These are phyloP conservation scores for Fragum sueziense DNA, from an alignment of 2,888 invertebrate genomes.

Conservation along the genomic window DNA sequence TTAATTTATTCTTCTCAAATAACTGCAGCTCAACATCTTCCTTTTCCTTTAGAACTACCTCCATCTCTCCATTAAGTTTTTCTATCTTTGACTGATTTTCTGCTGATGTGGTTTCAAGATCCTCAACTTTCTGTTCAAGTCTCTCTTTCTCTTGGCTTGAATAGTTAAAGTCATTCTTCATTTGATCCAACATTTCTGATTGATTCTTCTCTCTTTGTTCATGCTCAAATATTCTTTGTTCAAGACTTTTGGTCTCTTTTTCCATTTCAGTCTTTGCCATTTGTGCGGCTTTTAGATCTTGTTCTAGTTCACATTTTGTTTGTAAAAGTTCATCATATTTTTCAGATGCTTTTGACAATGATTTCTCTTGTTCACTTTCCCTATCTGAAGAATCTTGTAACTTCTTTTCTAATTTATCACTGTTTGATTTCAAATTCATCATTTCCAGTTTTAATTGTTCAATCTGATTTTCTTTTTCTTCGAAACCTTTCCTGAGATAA, in stretches of 20 bases:
- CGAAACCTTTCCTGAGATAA: slow-evolving; percentile 47
- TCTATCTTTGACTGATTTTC: slow-evolving; percentile 40
- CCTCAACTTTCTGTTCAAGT: slow-evolving; percentile 39
- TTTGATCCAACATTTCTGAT: slow-evolving; percentile 37
- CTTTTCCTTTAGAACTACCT: slow-evolving; percentile 32
- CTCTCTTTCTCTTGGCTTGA: slow-evolving; percentile 51
- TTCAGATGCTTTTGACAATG: background rate
- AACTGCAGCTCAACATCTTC: slow-evolving; percentile 11
- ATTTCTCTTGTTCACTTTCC: background rate
- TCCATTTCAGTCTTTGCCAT: slow-evolving; percentile 14
- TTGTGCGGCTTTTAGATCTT: slow-evolving; percentile 27
- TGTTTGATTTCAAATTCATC: slow-evolving; percentile 36
- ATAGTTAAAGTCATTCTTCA: slow-evolving; percentile 54
- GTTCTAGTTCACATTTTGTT: slow-evolving; percentile 36
- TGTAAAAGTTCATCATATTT: slow-evolving; percentile 16
- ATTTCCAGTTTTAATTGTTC: slow-evolving; percentile 34
- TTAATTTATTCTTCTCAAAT: slow-evolving; percentile 34
- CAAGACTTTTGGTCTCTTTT: slow-evolving; percentile 43
- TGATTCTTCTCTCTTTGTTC: slow-evolving; percentile 47
- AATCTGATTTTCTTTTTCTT: slow-evolving; percentile 46
- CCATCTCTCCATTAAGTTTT: slow-evolving; percentile 29
- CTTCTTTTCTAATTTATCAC: slow-evolving; percentile 33
- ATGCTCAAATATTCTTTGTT: slow-evolving; percentile 58
- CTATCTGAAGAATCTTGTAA: slow-evolving; percentile 13
- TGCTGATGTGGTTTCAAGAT: slow-evolving; percentile 33